A percentile compares a stretch with the other conserved stretches of the same genome.
These are phyloP conservation scores for Formicarius rufipectus DNA, from an alignment of 2,113 vertebrate genomes.

Conservation along the genomic window DNA sequence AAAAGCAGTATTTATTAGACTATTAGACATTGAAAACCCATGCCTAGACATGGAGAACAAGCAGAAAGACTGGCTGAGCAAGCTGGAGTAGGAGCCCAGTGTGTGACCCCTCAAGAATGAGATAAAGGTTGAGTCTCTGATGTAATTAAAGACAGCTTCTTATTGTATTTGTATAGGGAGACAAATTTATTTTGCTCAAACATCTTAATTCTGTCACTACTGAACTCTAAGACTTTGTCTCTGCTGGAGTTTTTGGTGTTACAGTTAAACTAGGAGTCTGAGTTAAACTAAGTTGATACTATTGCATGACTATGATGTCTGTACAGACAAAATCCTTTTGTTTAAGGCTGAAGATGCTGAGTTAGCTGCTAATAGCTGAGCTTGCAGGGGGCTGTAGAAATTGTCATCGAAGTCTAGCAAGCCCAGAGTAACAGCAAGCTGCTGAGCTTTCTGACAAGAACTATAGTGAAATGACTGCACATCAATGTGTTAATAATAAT, in stretches of 20 bases:
- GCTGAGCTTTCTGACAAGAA: not conserved
- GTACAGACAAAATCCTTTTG: not conserved
- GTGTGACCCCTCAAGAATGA: not conserved
- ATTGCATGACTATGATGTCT: not conserved
- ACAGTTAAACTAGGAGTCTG: not conserved
- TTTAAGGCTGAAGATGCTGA: not conserved
- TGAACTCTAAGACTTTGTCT: not conserved
- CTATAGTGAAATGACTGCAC: not conserved
- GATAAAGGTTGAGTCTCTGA: not conserved
- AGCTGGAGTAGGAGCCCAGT: not conserved
- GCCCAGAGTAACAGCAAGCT: not conserved
- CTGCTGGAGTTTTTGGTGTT: not conserved
- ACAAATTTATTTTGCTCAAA: not conserved
- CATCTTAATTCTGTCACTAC: not conserved
- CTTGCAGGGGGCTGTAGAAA: not conserved
- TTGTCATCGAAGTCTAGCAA: not conserved
- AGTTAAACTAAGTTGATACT: not conserved
- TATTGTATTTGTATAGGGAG: not conserved
- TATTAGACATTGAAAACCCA: not conserved
- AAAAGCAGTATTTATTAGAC: not conserved
- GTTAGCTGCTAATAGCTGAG: not conserved
- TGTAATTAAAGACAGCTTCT: not conserved
- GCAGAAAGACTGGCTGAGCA: not conserved
- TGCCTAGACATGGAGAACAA: not conserved
- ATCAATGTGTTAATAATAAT: not conserved